A percentile compares a stretch with the other conserved stretches of the same genome.
These are phyloP conservation scores for Stenurella melanura DNA, from an alignment of 2,888 invertebrate species.

Conservation along the genomic window DNA sequence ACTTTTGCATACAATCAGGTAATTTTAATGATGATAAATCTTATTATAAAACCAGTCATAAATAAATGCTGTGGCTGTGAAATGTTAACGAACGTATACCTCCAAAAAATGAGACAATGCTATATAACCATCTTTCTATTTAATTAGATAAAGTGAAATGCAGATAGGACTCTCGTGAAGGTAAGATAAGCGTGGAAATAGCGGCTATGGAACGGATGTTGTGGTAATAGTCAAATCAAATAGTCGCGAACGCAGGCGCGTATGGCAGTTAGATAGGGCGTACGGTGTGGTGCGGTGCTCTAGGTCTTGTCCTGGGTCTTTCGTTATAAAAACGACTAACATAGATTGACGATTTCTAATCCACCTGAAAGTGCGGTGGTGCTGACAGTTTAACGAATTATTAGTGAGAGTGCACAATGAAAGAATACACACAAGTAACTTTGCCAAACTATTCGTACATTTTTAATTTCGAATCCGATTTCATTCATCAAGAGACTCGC, in stretches of 20 bases:
- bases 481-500: slow-evolving; percentile 90
- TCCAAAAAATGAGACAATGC: not conserved
- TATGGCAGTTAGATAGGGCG: slow-evolving; percentile 49
- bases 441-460: slow-evolving; percentile 93
- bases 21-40: not conserved
- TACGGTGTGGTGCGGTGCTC: slow-evolving; percentile 47
- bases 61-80: not conserved
- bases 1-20: not conserved
- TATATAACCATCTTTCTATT: not conserved
- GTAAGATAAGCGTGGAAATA: slow-evolving; percentile 14
- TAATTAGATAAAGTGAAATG: slow-evolving; percentile 3
- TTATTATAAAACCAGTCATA: not conserved
- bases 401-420: slow-evolving; percentile 59
- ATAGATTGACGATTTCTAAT: slow-evolving; percentile 30
- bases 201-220: not conserved
- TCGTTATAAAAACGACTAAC: slow-evolving; percentile 30
- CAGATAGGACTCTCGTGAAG: not conserved
- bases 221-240: not conserved
- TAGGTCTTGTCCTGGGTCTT: slow-evolving; percentile 46
- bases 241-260: slow-evolving; percentile 49
- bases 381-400: slow-evolving; percentile 30
- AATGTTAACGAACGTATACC: not conserved
- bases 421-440: slow-evolving; percentile 78
- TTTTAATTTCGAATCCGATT: slow-evolving; percentile 96
- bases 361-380: slow-evolving; percentile 47